These are phyloP conservation scores for Drosophila seguyi DNA, from an alignment of 1,140 invertebrate species.

Conservation along the genomic window DNA sequence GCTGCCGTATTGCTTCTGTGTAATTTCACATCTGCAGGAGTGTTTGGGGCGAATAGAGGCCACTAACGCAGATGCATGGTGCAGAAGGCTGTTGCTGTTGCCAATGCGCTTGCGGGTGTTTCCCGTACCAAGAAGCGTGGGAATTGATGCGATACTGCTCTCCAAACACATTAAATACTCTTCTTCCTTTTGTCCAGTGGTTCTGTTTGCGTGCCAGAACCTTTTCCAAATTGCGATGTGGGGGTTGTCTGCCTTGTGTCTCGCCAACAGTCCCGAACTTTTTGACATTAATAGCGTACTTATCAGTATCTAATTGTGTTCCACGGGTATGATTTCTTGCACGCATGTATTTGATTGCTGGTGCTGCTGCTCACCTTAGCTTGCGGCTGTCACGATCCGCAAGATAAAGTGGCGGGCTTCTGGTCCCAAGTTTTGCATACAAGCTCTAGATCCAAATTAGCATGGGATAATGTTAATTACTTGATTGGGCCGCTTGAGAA, in stretches of 20 bases:
- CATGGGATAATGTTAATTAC: conserved; percentile 38
- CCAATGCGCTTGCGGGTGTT: conserved; percentile 58
- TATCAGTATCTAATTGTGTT: conserved; percentile 59
- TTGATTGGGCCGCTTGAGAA: conserved; percentile 25
- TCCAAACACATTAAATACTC: conserved; percentile 27
- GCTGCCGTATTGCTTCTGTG: conserved; percentile 51
- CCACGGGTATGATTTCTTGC: conserved; percentile 50
- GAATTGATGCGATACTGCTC: conserved; percentile 40
- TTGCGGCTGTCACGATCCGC: conserved; percentile 69
- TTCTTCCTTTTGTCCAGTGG: neutral
- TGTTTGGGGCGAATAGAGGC: conserved; percentile 43
- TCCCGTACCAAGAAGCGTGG: conserved; percentile 61
- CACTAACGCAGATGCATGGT: conserved; percentile 6
- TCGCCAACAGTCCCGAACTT: conserved; percentile 41
- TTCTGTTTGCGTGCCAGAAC: conserved; percentile 52
- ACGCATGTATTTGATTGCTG: conserved; percentile 52
- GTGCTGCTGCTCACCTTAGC: conserved; percentile 33
- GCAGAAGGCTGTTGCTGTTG: conserved; percentile 5
- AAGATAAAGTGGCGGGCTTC: conserved; percentile 13
- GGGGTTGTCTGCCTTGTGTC: conserved; percentile 35
- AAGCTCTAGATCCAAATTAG: conserved; percentile 14
- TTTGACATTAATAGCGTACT: conserved; percentile 67
- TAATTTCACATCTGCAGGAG: conserved; percentile 42
- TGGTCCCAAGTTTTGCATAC: conserved; percentile 31
- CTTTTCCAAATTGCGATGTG: conserved; percentile 27